Conservation (phyloP, 1,140 invertebrate species). For the Coenobita brevimanus region DNA sequence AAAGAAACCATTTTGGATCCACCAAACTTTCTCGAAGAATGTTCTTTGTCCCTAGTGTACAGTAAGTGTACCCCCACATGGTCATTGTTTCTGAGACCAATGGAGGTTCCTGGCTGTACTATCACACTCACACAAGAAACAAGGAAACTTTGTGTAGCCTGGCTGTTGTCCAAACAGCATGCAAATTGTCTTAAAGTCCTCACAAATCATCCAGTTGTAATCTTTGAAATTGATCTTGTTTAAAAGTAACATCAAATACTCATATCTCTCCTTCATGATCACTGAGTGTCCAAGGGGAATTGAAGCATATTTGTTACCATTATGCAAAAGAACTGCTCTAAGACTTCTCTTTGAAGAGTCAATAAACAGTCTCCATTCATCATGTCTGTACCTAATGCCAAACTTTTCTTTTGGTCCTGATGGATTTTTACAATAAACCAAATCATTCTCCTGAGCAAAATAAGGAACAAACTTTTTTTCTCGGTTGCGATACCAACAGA, state of each 20-base stretch:
- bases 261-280: conserved; percentile 13
- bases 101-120: no score
- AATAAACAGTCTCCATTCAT: conserved; percentile 22
- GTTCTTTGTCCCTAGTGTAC: neutral
- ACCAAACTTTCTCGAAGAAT: neutral
- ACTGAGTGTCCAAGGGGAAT: conserved; percentile 10
- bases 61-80: neutral
- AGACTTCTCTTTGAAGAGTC: neutral
- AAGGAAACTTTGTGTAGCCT: no score
- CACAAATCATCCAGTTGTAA: no score
- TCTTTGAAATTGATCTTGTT: conserved; percentile 16
- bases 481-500: no score
- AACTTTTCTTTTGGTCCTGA: conserved; percentile 18
- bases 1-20: no score
- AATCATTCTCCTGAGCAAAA: conserved; percentile 31
- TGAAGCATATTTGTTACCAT: conserved; percentile 16
- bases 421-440: conserved; percentile 18
- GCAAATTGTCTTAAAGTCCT: no score
- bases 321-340: neutral
- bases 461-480: no score
- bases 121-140: no score
- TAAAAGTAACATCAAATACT: neutral
- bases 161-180: no score
- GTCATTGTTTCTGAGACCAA: no score
- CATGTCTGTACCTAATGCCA: neutral